These are phyloP conservation scores for Atethmia centrago DNA, from an alignment of 2,888 invertebrate species.

Conservation along the genomic window DNA sequence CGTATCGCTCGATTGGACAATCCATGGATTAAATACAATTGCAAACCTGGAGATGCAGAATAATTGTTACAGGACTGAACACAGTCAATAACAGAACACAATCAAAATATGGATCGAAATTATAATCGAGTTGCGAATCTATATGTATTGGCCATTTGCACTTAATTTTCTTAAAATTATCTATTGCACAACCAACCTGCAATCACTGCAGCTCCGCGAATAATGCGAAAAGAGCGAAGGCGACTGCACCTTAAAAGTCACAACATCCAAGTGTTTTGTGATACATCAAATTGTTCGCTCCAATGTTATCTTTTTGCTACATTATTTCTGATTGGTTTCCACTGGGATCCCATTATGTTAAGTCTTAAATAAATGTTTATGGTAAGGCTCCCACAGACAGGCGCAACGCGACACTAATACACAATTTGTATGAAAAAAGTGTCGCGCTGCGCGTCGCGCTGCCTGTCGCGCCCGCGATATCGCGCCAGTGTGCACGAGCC, in stretches of 20 bases:
- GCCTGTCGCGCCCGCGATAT: too few relatives aligned
- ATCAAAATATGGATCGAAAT: neutral
- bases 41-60: neutral
- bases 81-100: neutral
- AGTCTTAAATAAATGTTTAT: constrained; percentile 41
- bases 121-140: neutral
- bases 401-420: too few relatives aligned
- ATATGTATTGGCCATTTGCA: neutral
- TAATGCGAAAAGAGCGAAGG: constrained; percentile 28
- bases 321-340: constrained; percentile 34
- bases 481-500: too few relatives aligned
- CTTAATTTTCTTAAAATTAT: constrained; percentile 4
- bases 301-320: constrained; percentile 49
- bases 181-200: constrained; percentile 38
- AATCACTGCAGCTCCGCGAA: constrained; percentile 20
- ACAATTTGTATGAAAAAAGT: too few relatives aligned
- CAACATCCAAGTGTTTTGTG: constrained; percentile 37
- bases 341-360: constrained; percentile 20
- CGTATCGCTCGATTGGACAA: neutral
- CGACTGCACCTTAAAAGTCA: constrained; percentile 27
- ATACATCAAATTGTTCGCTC: constrained; percentile 35
- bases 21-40: neutral
- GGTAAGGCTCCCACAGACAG: too few relatives aligned
- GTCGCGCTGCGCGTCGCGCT: too few relatives aligned
- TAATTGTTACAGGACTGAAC: neutral